Conservation (phyloP, 2,797 vertebrate species). For the Onychomys torridus region DNA sequence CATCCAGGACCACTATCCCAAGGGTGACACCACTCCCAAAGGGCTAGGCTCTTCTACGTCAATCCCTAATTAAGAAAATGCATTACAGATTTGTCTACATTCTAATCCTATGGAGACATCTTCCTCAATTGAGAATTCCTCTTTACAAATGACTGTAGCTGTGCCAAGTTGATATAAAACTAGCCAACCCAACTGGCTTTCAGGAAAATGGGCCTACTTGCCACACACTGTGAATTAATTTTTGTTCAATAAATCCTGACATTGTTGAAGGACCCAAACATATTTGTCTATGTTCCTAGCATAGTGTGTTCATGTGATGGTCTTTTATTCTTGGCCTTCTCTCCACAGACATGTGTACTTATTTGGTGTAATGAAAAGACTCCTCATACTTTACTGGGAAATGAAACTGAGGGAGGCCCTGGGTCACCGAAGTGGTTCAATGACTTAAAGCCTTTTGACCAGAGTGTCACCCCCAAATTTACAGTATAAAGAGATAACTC, state of each 20-base stretch:
- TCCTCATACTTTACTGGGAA: not conserved
- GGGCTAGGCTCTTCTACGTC: not conserved
- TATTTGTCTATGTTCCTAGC: not conserved
- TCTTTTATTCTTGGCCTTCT: not conserved
- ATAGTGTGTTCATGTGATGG: not conserved
- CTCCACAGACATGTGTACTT: not conserved
- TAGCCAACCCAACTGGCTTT: not conserved
- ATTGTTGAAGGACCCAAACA: not conserved
- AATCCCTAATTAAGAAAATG: not conserved
- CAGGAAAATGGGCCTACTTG: not conserved
- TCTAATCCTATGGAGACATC: not conserved
- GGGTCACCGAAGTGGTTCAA: not conserved
- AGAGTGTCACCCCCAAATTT: not conserved
- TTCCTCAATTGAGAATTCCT: not conserved
- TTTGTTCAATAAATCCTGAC: not conserved
- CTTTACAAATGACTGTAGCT: not conserved
- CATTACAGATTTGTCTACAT: not conserved
- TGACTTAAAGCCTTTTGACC: not conserved
- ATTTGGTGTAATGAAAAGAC: not conserved
- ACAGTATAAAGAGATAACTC: not conserved
- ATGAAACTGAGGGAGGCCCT: not conserved
- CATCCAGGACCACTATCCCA: not conserved
- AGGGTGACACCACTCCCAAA: not conserved
- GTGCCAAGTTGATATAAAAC: not conserved
- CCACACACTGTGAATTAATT: not conserved